Conservation (phyloP, 1,140 invertebrate species). For the Aphelinus atriplicis region DNA sequence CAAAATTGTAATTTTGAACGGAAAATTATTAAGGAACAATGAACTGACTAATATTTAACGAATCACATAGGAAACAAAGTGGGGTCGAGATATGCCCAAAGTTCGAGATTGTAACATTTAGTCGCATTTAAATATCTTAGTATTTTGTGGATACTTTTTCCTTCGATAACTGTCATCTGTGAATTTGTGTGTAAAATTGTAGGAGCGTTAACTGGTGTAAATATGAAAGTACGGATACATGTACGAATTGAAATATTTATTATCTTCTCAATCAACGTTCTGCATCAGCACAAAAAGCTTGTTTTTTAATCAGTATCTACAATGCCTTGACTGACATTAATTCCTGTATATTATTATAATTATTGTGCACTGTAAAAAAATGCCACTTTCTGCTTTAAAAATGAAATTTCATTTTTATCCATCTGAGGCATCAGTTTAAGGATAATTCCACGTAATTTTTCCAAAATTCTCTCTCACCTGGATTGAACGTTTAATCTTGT, state of each 20-base stretch:
- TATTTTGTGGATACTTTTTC: constrained; percentile 11
- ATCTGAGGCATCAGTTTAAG: no score
- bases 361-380: no score
- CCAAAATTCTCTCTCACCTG: no score
- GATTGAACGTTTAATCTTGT: no score
- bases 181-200: constrained; percentile 15
- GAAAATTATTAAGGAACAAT: neutral
- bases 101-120: constrained; percentile 26
- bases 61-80: neutral
- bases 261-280: constrained; percentile 11
- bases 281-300: constrained; percentile 44
- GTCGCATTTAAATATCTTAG: constrained; percentile 11
- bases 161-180: constrained; percentile 27
- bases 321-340: neutral
- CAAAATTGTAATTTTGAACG: constrained; percentile 14
- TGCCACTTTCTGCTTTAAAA: neutral
- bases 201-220: neutral
- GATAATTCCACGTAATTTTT: no score
- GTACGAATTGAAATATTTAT: neutral
- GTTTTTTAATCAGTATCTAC: constrained; percentile 7
- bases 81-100: constrained; percentile 1
- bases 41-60: constrained; percentile 28
- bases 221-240: constrained; percentile 11
- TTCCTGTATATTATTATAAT: constrained; percentile 1
- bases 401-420: neutral